Evolutionary conservation across 2,888 invertebrate species (phyloP).

Genomic region (Andrena camellia): DNA sequence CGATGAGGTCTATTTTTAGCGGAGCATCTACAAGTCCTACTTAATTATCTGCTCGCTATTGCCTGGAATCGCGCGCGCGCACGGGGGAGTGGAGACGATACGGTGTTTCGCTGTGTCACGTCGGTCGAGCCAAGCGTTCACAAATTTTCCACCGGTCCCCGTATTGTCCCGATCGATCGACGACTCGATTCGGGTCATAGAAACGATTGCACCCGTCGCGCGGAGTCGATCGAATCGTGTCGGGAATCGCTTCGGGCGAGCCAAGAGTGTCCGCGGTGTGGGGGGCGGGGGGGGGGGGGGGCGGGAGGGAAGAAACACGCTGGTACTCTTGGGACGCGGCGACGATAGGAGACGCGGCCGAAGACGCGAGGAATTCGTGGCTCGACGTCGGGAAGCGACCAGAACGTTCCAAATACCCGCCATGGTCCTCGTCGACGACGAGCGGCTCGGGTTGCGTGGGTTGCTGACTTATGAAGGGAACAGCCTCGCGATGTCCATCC

Average conservation of each 20-base stretch:
- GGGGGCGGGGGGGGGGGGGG: not conserved
- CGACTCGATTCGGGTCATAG: conserved; percentile 20
- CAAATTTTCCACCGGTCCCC: not conserved
- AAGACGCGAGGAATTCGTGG: conserved; percentile 55
- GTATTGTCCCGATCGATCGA: not conserved
- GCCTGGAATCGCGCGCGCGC: conserved; percentile 24
- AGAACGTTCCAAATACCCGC: conserved; percentile 67
- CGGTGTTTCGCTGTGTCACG: conserved; percentile 8
- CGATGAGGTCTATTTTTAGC: conserved; percentile 49
- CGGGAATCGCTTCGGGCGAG: conserved; percentile 45
- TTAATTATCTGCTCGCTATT: conserved; percentile 52
- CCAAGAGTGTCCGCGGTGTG: conserved; percentile 38
- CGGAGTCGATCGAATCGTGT: conserved; percentile 45
- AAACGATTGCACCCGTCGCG: conserved; percentile 22
- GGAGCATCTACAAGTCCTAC: conserved; percentile 48
- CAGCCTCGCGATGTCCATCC: not conserved
- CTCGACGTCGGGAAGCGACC: conserved; percentile 53
- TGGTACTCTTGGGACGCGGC: not conserved
- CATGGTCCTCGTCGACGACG: conserved; percentile 43
- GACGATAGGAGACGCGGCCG: conserved; percentile 16
- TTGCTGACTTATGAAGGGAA: conserved; percentile 61
- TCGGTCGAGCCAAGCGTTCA: not conserved
- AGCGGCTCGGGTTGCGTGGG: conserved; percentile 41
- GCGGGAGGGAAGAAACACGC: conserved; percentile 18
- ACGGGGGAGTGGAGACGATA: conserved; percentile 23